Conservation (phyloP, 2,113 vertebrate species). For the Ailuropoda melanoleuca region DNA sequence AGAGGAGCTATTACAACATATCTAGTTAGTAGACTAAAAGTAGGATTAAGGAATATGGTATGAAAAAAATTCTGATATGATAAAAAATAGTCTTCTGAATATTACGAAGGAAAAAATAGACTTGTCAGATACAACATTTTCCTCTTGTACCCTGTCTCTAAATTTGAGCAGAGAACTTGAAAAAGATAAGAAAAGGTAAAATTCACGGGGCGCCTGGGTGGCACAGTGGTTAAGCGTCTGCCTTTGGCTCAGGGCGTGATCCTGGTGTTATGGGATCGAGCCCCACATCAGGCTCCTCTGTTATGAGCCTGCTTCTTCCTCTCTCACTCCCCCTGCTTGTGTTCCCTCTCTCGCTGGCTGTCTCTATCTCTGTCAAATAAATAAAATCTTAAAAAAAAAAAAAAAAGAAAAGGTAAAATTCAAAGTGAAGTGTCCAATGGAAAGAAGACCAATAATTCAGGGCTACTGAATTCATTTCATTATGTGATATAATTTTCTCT, state of each 20-base stretch:
- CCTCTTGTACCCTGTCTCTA: background rate
- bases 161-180: background rate
- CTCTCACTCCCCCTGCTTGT: too few relatives aligned
- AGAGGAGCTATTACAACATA: background rate
- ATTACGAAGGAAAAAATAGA: background rate
- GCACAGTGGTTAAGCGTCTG: too few relatives aligned
- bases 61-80: background rate
- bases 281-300: too few relatives aligned
- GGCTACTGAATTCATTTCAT: slow-evolving; percentile 1
- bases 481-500: background rate
- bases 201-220: too few relatives aligned
- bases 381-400: too few relatives aligned
- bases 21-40: background rate
- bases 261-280: too few relatives aligned
- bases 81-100: background rate
- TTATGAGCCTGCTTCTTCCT: too few relatives aligned
- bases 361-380: too few relatives aligned
- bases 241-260: too few relatives aligned
- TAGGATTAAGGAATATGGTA: background rate
- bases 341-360: too few relatives aligned
- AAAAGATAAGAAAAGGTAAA: background rate
- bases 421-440: background rate
- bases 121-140: background rate
- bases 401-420: background rate
- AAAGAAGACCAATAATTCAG: background rate